Evolutionary conservation across 2,113 vertebrate genomes (phyloP).

Genomic region (Notothenia coriiceps): DNA sequence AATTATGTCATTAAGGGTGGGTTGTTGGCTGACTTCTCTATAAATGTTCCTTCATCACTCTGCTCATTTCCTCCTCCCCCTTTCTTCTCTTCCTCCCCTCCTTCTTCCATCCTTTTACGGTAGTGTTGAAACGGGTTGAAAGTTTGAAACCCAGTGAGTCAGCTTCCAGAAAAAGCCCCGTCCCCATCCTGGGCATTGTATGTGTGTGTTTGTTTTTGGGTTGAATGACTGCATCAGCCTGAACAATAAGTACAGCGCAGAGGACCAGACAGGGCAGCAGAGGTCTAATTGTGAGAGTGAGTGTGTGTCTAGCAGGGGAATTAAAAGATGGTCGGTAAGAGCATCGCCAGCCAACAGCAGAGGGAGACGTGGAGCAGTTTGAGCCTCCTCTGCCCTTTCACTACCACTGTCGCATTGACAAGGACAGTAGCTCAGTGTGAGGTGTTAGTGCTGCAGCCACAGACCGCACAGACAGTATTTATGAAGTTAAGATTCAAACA

Average conservation of each 20-base stretch:
- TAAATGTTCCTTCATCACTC: slow-evolving; percentile 68
- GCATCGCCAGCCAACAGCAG: slow-evolving; percentile 62
- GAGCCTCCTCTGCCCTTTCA: slow-evolving; percentile 47
- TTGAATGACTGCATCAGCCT: slow-evolving; percentile 50
- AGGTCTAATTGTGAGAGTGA: slow-evolving; percentile 15
- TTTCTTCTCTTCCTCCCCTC: slow-evolving; percentile 58
- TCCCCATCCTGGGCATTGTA: slow-evolving; percentile 22
- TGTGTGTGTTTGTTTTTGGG: slow-evolving; percentile 19
- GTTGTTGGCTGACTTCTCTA: slow-evolving; percentile 60
- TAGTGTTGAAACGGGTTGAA: slow-evolving; percentile 57
- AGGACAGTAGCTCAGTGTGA: slow-evolving; percentile 47
- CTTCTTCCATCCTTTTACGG: slow-evolving; percentile 74
- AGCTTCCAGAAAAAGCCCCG: slow-evolving; percentile 76
- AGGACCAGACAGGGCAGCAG: slow-evolving; percentile 35
- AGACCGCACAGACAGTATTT: slow-evolving; percentile 10
- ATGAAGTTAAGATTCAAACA: slow-evolving; percentile 26
- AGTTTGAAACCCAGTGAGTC: slow-evolving; percentile 72
- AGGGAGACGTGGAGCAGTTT: slow-evolving; percentile 62
- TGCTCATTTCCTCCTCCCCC: slow-evolving; percentile 68
- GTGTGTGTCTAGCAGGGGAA: slow-evolving; percentile 20
- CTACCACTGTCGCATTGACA: slow-evolving; percentile 64
- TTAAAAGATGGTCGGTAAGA: slow-evolving; percentile 17
- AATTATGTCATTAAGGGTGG: slow-evolving; percentile 75
- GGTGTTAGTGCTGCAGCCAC: slow-evolving; percentile 43
- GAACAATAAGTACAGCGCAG: slow-evolving; percentile 52